Evolutionary conservation across 37 sponge, comb jelly and placozoan genomes (phyloP).

Genomic region (Chondrosia reniformis): DNA sequence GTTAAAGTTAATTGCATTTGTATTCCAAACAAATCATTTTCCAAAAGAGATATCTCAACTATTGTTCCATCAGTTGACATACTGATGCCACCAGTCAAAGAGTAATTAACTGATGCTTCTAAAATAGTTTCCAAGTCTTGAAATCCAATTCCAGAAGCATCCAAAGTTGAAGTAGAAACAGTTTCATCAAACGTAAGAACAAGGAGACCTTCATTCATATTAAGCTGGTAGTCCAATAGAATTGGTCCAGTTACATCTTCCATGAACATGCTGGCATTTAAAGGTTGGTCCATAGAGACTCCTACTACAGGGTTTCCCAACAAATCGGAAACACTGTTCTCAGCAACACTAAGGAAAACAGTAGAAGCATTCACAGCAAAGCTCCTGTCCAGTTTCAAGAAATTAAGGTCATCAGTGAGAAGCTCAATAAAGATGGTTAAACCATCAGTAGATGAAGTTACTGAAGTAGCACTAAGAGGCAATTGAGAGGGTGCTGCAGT

Average conservation of each 20-base stretch:
- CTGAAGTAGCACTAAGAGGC: conserved; percentile 35
- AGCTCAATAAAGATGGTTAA: conserved; percentile 49
- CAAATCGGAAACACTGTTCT: conserved; percentile 51
- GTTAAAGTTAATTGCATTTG: conserved; percentile 51
- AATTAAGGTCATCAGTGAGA: conserved; percentile 61
- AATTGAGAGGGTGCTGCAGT: conserved; percentile 1
- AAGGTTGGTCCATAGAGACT: conserved; percentile 4
- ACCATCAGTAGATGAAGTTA: conserved; percentile 56
- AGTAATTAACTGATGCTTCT: conserved; percentile 21
- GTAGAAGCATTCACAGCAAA: conserved; percentile 46
- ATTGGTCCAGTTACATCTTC: conserved; percentile 65
- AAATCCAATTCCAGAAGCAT: conserved; percentile 38
- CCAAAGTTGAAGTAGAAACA: conserved; percentile 29
- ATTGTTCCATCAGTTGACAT: conserved; percentile 31
- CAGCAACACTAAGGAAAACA: conserved; percentile 37
- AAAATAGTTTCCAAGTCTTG: conserved; percentile 37
- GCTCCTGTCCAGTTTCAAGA: conserved; percentile 43
- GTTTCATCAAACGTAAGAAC: conserved; percentile 65
- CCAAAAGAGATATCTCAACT: conserved; percentile 35
- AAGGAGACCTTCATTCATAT: conserved; percentile 49
- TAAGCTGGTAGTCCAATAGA: conserved; percentile 46
- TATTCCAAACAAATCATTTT: conserved; percentile 46
- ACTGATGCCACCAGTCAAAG: conserved; percentile 42
- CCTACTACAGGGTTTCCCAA: conserved; percentile 53
- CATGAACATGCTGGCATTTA: conserved; percentile 33